These are phyloP conservation scores for Hylyphantes graminicola DNA, from an alignment of 1,140 invertebrate genomes.

Conservation along the genomic window DNA sequence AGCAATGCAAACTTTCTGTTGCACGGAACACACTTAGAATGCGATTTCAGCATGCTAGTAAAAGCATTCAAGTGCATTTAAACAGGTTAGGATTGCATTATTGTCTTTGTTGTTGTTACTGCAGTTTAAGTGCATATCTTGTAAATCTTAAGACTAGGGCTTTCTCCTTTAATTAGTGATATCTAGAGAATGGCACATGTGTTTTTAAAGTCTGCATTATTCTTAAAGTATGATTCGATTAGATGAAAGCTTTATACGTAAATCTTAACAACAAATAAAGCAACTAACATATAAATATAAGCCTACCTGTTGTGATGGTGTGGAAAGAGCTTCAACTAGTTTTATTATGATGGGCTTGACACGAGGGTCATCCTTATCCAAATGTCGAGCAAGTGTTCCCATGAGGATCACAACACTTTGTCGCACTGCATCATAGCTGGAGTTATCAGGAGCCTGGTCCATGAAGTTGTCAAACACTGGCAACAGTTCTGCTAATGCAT, in stretches of 20 bases:
- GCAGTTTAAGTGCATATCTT: no score
- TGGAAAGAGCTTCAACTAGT: conserved; percentile 90
- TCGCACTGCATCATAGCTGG: conserved; percentile 90
- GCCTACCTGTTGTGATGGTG: conserved; percentile 90
- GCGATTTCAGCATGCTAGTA: no score
- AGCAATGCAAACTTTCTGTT: no score
- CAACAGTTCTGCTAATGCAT: conserved; percentile 76
- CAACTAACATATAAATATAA: neutral
- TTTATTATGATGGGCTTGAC: conserved; percentile 92
- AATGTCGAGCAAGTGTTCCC: conserved; percentile 94
- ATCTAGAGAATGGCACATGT: no score
- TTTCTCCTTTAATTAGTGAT: no score
- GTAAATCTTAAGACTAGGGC: no score
- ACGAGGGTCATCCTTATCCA: conserved; percentile 89
- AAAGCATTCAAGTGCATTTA: no score
- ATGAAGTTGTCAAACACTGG: conserved; percentile 92
- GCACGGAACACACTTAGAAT: no score
- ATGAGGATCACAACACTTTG: conserved; percentile 97
- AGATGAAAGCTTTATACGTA: neutral
- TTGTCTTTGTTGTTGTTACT: no score
- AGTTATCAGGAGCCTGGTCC: conserved; percentile 88
- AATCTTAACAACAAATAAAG: neutral
- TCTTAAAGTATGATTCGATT: no score
- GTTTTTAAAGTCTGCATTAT: no score
- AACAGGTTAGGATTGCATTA: no score